Evolutionary conservation across 2,113 vertebrate species (phyloP).

Genomic region (Amazona vittata): DNA sequence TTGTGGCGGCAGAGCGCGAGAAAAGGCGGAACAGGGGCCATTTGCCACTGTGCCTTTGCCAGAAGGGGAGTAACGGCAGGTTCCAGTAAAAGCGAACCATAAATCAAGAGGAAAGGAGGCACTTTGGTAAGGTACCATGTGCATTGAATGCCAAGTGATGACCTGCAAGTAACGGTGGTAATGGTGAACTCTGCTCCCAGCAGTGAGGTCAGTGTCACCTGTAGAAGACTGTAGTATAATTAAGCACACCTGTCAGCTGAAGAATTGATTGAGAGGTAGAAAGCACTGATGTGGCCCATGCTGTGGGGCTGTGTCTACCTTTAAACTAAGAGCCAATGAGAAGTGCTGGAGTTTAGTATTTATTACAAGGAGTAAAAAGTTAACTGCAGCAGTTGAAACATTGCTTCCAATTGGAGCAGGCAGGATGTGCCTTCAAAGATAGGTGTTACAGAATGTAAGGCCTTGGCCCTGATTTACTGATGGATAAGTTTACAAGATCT

Average conservation of each 20-base stretch:
- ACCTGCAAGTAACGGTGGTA: rapidly evolving
- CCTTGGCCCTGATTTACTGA: neutral
- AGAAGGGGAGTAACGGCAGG: rapidly evolving
- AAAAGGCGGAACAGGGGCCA: rapidly evolving
- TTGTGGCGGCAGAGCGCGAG: rapidly evolving
- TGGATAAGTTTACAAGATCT: neutral
- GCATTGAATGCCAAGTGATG: rapidly evolving
- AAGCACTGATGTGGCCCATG: rapidly evolving
- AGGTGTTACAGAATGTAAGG: rapidly evolving
- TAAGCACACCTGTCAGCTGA: rapidly evolving
- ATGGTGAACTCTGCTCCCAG: neutral
- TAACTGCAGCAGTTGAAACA: too few relatives aligned
- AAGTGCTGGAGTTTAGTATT: neutral
- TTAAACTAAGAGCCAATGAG: rapidly evolving
- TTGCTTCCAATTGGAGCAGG: rapidly evolving
- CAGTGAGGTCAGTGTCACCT: neutral
- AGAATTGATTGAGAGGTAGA: rapidly evolving
- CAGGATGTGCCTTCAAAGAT: rapidly evolving
- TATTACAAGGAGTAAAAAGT: neutral
- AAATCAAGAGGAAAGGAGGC: neutral
- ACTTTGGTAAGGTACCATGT: rapidly evolving
- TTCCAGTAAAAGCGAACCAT: rapidly evolving
- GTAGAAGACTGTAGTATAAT: rapidly evolving
- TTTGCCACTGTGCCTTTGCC: rapidly evolving
- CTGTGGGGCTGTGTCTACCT: rapidly evolving